These are phyloP conservation scores for Tupaia tana DNA, from an alignment of 2,113 vertebrate species.

Conservation along the genomic window DNA sequence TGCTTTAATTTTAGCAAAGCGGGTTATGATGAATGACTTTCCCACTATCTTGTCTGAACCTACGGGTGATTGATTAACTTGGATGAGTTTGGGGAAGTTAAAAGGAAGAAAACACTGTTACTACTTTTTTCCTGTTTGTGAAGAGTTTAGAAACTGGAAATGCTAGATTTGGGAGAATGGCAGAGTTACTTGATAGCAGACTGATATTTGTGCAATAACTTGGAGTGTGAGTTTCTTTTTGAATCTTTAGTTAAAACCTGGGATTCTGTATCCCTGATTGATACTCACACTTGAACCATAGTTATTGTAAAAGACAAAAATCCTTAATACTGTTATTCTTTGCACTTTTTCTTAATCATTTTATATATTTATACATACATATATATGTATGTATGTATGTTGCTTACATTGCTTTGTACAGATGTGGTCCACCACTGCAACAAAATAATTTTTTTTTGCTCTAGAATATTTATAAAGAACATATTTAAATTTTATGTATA, in stretches of 20 bases:
- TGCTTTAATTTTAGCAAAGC: slow-evolving; percentile 79
- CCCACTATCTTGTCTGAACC: slow-evolving; percentile 43
- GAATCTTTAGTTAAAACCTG: slow-evolving; percentile 66
- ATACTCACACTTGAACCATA: slow-evolving; percentile 83
- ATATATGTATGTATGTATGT: not conserved
- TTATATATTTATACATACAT: slow-evolving; percentile 77
- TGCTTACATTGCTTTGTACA: slow-evolving; percentile 78
- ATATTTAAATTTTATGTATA: slow-evolving; percentile 88
- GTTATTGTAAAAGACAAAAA: slow-evolving; percentile 85
- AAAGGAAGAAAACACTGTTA: slow-evolving; percentile 82
- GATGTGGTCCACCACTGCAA: slow-evolving; percentile 85
- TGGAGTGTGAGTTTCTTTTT: slow-evolving; percentile 78
- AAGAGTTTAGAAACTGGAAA: slow-evolving; percentile 86
- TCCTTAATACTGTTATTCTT: slow-evolving; percentile 88
- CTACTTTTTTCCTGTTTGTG: slow-evolving; percentile 67
- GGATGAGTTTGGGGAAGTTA: slow-evolving; percentile 66
- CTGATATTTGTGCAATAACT: slow-evolving; percentile 74
- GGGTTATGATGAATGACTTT: slow-evolving; percentile 69
- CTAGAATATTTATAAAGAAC: slow-evolving; percentile 87
- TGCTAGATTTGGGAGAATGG: slow-evolving; percentile 65
- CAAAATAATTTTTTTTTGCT: slow-evolving; percentile 81
- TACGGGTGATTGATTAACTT: slow-evolving; percentile 44
- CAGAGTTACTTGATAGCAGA: slow-evolving; percentile 65
- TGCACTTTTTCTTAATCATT: slow-evolving; percentile 88
- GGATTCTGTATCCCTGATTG: slow-evolving; percentile 73